Evolutionary conservation across 2,797 vertebrate species (phyloP).

Genomic region (Gallirallus australis): DNA sequence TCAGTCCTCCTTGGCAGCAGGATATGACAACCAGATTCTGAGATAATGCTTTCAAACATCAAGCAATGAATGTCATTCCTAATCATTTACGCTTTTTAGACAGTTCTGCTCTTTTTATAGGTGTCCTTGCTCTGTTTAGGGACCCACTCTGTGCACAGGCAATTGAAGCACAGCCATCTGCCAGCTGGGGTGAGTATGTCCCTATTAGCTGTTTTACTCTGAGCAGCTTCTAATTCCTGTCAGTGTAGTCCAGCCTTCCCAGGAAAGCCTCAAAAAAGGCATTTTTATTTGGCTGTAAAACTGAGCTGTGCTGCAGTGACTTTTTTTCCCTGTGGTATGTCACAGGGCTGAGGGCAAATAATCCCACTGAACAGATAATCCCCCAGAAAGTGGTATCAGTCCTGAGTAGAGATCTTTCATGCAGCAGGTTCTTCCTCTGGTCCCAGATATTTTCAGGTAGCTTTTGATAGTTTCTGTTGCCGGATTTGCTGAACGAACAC

Average conservation of each 20-base stretch:
- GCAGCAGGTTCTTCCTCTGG: background rate
- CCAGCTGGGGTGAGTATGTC: background rate
- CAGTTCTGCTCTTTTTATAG: background rate
- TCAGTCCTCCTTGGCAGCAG: background rate
- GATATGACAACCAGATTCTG: background rate
- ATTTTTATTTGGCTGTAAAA: background rate
- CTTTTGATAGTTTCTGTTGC: background rate
- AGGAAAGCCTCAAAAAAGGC: background rate
- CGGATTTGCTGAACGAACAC: background rate
- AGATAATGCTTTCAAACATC: background rate
- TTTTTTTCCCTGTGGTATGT: background rate
- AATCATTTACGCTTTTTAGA: background rate
- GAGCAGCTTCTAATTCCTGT: background rate
- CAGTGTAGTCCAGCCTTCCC: background rate
- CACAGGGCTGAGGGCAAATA: background rate
- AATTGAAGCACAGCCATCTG: background rate
- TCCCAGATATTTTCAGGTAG: background rate
- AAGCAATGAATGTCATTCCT: background rate
- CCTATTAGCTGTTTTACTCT: background rate
- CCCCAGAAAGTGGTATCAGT: background rate
- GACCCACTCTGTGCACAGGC: background rate
- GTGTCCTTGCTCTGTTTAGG: background rate
- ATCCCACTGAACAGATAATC: background rate
- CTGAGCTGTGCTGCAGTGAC: background rate
- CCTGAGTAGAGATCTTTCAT: background rate